These are phyloP conservation scores for Lophius americanus DNA, from an alignment of 2,797 vertebrate species.

Conservation along the genomic window DNA sequence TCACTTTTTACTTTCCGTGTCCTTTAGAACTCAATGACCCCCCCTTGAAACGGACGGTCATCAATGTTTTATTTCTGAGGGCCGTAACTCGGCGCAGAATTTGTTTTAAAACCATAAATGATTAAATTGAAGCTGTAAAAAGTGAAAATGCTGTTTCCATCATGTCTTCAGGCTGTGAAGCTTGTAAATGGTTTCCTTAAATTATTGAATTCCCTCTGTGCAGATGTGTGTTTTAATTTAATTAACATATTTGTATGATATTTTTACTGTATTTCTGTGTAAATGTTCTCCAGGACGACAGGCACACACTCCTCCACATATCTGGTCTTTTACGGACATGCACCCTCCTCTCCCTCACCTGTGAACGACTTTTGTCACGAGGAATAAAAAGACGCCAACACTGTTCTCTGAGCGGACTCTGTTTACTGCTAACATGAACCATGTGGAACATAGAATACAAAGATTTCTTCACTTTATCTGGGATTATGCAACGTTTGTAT, in stretches of 20 bases:
- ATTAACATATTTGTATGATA: conserved; percentile 66
- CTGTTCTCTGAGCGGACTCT: conserved; percentile 17
- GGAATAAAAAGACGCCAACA: conserved; percentile 72
- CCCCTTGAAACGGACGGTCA: background rate
- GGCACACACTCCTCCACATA: conserved; percentile 47
- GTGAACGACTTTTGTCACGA: conserved; percentile 67
- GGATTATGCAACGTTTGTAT: no score
- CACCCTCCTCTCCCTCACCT: conserved; percentile 60
- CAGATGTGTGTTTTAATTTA: conserved; percentile 70
- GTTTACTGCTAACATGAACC: background rate
- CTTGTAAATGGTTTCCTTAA: conserved; percentile 64
- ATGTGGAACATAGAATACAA: no score
- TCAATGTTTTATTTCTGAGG: conserved; percentile 7
- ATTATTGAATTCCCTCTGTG: conserved; percentile 66
- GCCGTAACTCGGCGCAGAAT: background rate
- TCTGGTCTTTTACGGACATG: conserved; percentile 59
- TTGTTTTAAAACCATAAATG: no score
- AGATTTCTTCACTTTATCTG: no score
- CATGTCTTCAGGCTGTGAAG: conserved; percentile 51
- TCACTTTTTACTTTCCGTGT: conserved; percentile 56
- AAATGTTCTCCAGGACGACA: conserved; percentile 50
- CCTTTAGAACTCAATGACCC: conserved; percentile 4
- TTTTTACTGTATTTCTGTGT: conserved; percentile 73
- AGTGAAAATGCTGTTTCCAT: conserved; percentile 63
- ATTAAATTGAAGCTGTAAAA: conserved; percentile 1